phyloP scores from a whole-genome alignment of 1,140 invertebrate species.

The Rhyacophila brunnea region DNA sequence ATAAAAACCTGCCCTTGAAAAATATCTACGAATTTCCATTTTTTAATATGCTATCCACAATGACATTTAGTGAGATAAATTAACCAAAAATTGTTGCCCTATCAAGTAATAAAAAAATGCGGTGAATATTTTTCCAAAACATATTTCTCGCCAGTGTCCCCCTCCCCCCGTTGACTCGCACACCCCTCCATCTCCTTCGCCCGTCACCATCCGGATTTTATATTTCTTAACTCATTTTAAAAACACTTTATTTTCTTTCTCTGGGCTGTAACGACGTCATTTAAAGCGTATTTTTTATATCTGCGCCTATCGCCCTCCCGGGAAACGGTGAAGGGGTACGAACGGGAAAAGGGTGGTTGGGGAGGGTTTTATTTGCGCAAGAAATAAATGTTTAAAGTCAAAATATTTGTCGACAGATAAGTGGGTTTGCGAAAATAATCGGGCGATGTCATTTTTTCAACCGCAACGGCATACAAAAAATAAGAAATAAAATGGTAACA shows the following conservation, averaged over 20 bases:
- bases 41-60: too few relatives aligned
- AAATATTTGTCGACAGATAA: too few relatives aligned
- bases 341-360: too few relatives aligned
- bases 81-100: conserved; percentile 15
- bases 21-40: too few relatives aligned
- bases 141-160: conserved; percentile 27
- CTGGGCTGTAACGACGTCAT: conserved; percentile 34
- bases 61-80: too few relatives aligned
- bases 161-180: background rate
- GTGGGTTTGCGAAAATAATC: too few relatives aligned
- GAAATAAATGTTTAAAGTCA: too few relatives aligned
- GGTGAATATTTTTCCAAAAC: conserved; percentile 34
- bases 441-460: too few relatives aligned
- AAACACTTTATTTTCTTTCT: conserved; percentile 37
- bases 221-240: conserved; percentile 38
- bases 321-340: background rate
- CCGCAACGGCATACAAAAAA: too few relatives aligned
- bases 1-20: too few relatives aligned
- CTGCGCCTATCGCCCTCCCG: conserved; percentile 21
- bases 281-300: conserved; percentile 37
- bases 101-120: conserved; percentile 28
- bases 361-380: background rate
- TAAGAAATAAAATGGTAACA: too few relatives aligned
- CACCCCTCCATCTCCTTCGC: conserved; percentile 11
- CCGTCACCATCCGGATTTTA: conserved; percentile 35